These are phyloP conservation scores for Maylandia zebra DNA, from an alignment of 2,113 vertebrate genomes.

Conservation along the genomic window DNA sequence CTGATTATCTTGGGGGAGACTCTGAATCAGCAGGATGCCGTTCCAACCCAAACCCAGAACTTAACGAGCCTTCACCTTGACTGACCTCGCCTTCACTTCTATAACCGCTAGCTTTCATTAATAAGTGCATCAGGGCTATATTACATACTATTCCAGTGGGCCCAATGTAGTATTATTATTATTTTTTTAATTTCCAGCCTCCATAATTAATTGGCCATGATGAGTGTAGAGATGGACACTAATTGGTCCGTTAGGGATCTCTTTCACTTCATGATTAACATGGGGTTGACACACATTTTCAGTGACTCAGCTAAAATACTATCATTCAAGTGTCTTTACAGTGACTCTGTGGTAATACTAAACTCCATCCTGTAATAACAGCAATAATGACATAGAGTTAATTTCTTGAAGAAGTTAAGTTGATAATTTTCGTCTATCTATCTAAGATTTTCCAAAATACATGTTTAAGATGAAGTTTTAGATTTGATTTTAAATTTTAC, in stretches of 20 bases:
- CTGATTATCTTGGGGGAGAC: conserved; percentile 19
- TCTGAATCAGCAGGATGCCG: conserved; percentile 25
- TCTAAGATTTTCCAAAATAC: background rate
- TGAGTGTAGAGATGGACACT: conserved; percentile 41
- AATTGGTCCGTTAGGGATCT: conserved; percentile 57
- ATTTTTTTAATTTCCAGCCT: conserved; percentile 27
- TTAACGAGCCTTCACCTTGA: conserved; percentile 48
- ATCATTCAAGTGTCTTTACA: background rate
- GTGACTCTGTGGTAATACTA: background rate
- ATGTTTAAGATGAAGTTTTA: background rate
- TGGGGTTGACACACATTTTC: conserved; percentile 23
- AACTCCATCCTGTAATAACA: background rate
- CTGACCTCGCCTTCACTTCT: conserved; percentile 32
- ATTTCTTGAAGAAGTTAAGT: background rate
- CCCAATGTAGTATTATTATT: conserved; percentile 18
- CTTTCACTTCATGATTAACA: conserved; percentile 28
- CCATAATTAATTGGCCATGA: conserved; percentile 59
- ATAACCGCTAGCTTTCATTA: conserved; percentile 3
- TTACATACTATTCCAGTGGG: background rate
- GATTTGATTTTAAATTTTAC: background rate
- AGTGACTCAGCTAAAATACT: conserved; percentile 19
- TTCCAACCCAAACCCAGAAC: background rate
- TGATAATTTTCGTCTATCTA: background rate
- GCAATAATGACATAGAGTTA: background rate
- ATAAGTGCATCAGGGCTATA: background rate